Percentiles rank a stretch among this genome's conserved stretches.
Evolutionary conservation across 2,797 vertebrate genomes (phyloP).

Genomic region (Oreochromis mossambicus): DNA sequence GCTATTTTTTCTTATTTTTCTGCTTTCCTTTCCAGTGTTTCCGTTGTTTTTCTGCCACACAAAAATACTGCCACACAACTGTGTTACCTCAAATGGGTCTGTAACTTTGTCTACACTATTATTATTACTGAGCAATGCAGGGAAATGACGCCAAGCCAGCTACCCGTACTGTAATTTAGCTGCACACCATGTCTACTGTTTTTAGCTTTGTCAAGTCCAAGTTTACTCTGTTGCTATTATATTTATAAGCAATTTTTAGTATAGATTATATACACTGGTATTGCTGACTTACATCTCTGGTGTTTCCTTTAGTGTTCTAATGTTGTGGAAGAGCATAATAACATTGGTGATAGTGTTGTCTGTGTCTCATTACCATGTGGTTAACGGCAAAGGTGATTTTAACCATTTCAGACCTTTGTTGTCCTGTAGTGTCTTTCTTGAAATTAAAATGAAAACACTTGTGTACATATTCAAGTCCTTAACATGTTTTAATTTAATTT

Average conservation of each 20-base stretch:
- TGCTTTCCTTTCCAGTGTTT: not conserved
- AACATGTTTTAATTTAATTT: not conserved
- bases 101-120: not conserved
- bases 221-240: not conserved
- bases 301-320: not conserved
- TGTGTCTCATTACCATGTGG: not conserved
- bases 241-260: not conserved
- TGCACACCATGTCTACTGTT: not conserved
- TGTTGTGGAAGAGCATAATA: not conserved
- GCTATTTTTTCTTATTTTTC: not conserved
- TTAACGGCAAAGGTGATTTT: not conserved
- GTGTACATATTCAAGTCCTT: not conserved
- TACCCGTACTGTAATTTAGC: not conserved
- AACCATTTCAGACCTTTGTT: not conserved
- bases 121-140: not conserved
- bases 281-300: not conserved
- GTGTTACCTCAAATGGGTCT: not conserved
- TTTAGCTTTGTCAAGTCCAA: not conserved
- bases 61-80: not conserved
- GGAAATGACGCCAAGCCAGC: not conserved
- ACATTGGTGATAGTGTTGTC: not conserved
- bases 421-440: not conserved
- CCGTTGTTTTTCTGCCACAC: not conserved
- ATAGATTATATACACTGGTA: not conserved
- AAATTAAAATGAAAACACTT: not conserved